These are phyloP conservation scores for Troilus luridus DNA, from an alignment of 2,888 invertebrate species.

Conservation along the genomic window DNA sequence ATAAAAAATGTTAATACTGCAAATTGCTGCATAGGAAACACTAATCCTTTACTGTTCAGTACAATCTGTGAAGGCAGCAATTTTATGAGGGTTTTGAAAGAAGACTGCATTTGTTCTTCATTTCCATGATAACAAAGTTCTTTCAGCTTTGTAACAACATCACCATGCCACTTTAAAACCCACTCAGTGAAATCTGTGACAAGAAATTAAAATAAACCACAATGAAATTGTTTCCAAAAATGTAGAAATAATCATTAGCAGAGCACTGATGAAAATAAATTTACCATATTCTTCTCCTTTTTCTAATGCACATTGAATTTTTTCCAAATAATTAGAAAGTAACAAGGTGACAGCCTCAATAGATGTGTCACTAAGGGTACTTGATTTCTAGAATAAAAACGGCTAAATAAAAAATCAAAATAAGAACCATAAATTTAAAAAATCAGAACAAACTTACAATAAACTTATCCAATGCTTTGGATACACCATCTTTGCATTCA, in stretches of 20 bases:
- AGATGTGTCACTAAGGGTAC: background rate
- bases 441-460: background rate
- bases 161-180: conserved; percentile 7
- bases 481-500: background rate
- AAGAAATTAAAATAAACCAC: background rate
- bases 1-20: background rate
- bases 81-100: background rate
- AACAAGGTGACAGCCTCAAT: background rate
- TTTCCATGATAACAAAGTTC: background rate
- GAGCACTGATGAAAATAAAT: background rate
- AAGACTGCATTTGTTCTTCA: background rate
- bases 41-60: background rate
- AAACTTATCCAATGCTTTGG: background rate
- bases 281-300: conserved; percentile 22
- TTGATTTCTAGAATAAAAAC: conserved; percentile 10
- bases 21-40: background rate
- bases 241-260: background rate
- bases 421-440: background rate
- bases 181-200: background rate
- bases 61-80: conserved; percentile 33
- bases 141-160: background rate
- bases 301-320: background rate
- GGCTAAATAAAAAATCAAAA: background rate
- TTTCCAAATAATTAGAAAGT: background rate
- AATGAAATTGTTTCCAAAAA: background rate